Base-by-base conservation (phyloP, 1,140 invertebrate genomes). In the Pseudomyrmex cubaensis region DNA sequence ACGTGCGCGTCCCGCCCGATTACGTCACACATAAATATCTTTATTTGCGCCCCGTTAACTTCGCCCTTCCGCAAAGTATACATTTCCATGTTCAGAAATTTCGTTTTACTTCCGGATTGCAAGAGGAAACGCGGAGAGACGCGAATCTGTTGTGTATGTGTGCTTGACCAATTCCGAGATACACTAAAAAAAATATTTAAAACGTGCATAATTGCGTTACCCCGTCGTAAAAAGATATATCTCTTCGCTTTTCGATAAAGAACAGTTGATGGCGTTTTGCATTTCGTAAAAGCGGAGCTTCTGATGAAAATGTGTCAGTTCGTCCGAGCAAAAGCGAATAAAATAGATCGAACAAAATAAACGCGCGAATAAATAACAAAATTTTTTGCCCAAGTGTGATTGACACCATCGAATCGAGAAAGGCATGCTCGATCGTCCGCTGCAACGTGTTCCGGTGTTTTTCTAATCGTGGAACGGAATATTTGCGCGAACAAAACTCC, bases 21-120 rank as follows among this genome's bases (percentile, higher is more conserved):
- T 72, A 50, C 66, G 15, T 80, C 63, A 77, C 12, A 48, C 44
- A 12, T 80, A 80, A 70, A 80, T 64, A 70, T 72, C 54, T 50
- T 67, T 20, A 50, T 70, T 52, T 46, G 17, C 76, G 35, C 9
- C 35, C 35, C 15, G 35, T 57, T 7, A 15, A 61, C n/a, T 52
- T 66, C 54, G 35, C 48, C 22, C 66, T 61, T 44, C 50, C 20
- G 20, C 17, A 35, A 67, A 5, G 46, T 77, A 22, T 46, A 17
- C 35, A 22, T 46, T 50, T 50, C 50, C 20, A 25, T 2, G 1
- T 48, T 75, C 20, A 62, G 56, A n/a, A 48, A 75, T 48, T 22
- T 75, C 22, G 9, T 10, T 4, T 2, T 3, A 13, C 22, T 15
- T 69, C 66, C 52, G 15, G 52, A 70, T 52, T 22, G 10, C 8